Conservation (phyloP, 2,113 vertebrate genomes). For the Dromas ardeola region DNA sequence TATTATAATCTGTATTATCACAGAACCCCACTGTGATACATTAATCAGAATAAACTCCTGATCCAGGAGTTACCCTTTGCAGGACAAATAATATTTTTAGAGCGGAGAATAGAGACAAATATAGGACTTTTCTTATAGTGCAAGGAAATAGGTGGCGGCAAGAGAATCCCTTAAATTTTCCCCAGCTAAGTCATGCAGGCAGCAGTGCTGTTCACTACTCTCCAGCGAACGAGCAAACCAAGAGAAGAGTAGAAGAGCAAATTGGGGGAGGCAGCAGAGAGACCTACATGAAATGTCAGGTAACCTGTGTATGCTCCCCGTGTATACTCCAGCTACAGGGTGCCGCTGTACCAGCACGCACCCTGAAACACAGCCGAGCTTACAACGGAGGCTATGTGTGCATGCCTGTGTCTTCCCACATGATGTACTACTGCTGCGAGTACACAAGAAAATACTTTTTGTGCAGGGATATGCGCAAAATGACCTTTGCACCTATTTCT, state of each 20-base stretch:
- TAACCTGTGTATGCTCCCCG: not conserved
- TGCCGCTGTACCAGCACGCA: not conserved
- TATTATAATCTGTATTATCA: not conserved
- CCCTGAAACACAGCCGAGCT: not conserved
- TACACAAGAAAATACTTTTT: not conserved
- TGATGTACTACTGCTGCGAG: rapidly evolving
- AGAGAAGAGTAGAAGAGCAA: not conserved
- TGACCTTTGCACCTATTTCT: not conserved
- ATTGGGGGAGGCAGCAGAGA: not conserved
- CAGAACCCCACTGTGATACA: not conserved
- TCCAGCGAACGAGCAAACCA: not conserved
- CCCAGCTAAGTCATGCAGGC: not conserved
- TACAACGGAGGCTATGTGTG: rapidly evolving
- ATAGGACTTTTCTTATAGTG: not conserved
- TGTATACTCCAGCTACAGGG: not conserved
- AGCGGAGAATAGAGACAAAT: not conserved
- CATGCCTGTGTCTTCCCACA: not conserved
- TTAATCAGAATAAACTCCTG: not conserved
- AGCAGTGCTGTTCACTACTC: not conserved
- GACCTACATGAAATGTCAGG: rapidly evolving
- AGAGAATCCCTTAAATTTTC: not conserved
- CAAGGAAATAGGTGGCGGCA: not conserved
- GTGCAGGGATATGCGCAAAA: not conserved
- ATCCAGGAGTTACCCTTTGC: not conserved
- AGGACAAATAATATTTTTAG: not conserved